A percentile compares a stretch with the other conserved stretches of the same genome.
phyloP scores from a whole-genome alignment of 2,888 invertebrate species.

The Dilophus febrilis region DNA sequence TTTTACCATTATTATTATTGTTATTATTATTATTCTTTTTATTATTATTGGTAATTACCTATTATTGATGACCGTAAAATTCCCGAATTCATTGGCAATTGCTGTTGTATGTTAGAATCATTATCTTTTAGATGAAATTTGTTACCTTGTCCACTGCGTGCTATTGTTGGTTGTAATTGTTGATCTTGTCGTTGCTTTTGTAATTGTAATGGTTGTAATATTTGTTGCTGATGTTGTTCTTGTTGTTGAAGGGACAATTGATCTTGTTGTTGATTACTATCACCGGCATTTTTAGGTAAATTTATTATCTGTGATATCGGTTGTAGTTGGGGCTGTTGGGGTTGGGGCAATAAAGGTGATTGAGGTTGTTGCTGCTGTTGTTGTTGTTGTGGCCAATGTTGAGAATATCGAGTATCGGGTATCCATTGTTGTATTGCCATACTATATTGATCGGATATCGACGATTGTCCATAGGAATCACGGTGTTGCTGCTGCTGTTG shows the following conservation, averaged over 20 bases:
- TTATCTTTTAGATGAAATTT: too few relatives aligned
- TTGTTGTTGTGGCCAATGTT: conserved; percentile 16
- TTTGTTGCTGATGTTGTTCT: conserved; percentile 6
- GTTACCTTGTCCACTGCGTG: too few relatives aligned
- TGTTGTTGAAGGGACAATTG: conserved; percentile 6
- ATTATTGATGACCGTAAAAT: conserved; percentile 6
- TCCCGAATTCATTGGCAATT: conserved; percentile 10
- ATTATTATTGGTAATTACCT: conserved; percentile 7
- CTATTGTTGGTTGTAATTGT: too few relatives aligned
- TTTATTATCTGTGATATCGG: conserved; percentile 3
- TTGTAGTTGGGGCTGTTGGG: conserved; percentile 1
- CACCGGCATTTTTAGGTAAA: too few relatives aligned
- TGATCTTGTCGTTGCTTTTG: conserved; percentile 1
- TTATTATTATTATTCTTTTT: conserved; percentile 3
- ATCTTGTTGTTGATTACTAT: conserved; percentile 5
- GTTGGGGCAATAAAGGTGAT: conserved; percentile 1
- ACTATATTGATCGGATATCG: conserved; percentile 7
- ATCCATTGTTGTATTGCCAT: conserved; percentile 7
- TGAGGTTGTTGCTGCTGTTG: not conserved
- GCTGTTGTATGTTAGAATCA: too few relatives aligned
- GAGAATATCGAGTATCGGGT: conserved; percentile 11
- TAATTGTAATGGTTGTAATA: conserved; percentile 1
- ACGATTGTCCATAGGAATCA: conserved; percentile 19
- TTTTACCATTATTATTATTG: not conserved
- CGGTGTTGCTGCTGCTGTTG: conserved; percentile 11